Evolutionary conservation across 2,113 vertebrate species (phyloP), one percentile per base, ranked within the genome.

Genomic region (Rynchops niger): DNA sequence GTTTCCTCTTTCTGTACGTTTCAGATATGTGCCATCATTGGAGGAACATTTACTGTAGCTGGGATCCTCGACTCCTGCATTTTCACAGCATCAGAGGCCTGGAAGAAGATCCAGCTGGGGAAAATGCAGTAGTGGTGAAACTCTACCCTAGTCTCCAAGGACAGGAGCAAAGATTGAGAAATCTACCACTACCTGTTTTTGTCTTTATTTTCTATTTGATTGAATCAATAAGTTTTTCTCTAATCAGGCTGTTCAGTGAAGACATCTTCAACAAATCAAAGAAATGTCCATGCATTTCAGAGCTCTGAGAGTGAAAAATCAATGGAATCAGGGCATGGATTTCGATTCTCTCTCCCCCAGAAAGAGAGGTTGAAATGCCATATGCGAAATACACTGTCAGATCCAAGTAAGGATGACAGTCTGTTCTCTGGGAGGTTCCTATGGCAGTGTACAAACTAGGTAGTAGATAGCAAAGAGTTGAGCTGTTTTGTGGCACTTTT

Each of bases 101-200:
- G 99, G 99, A 99, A 99, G 98, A 99, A 99, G 98, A 99, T 99
- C 97, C 99, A 99, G 95, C 98, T 99, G 40, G 99, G 99, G 56
- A 99, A 99, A 98, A 99, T 99, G 98, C 98, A 99, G 50, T 99
- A 98, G 96, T 18, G 14, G 70, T 78, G 25, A 77, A 95, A 82
- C 55, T 91, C 90, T 84, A 47, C 32, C 67, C 86, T 14, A 4
- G 20, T 93, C 89, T 84, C 85, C 72, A 29, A 94, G 95, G 92
- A 87, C 93, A 93, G 91, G 93, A 91, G 55, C 77, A 82, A 95
- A 95, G 90, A 92, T 94, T 25, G 47, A 94, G 76, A 91, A 93
- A 90, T 71, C 95, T 94, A 94, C 93, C 91, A 93, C 89, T 93
- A 90, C 91, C 63, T 61, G 26, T 91, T 94, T 97, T 97, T 67